A percentile compares a stretch with the other conserved stretches of the same genome.
phyloP scores from a whole-genome alignment of 2,797 vertebrate genomes.

The Mormyrops boulengeri region DNA sequence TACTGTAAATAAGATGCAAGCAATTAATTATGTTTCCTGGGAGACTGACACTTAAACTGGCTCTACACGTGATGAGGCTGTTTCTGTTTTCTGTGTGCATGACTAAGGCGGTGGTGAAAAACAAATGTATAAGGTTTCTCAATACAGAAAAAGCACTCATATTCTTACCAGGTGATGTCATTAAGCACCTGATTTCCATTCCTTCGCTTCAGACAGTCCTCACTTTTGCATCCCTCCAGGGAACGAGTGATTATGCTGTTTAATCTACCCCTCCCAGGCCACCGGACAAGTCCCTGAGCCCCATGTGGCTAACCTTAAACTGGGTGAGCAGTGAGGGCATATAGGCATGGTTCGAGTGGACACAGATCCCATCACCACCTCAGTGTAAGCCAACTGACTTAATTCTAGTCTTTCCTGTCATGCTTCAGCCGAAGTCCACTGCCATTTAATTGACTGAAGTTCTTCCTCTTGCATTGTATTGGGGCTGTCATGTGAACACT shows the following conservation, averaged over 20 bases:
- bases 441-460: background rate
- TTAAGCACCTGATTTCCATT: background rate
- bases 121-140: background rate
- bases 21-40: background rate
- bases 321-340: background rate
- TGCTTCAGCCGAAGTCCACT: background rate
- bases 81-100: background rate
- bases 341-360: background rate
- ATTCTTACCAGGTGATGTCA: background rate
- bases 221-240: background rate
- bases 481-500: background rate
- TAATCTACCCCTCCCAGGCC: background rate
- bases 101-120: background rate
- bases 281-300: background rate
- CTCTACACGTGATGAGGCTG: background rate
- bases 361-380: background rate
- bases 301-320: background rate
- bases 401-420: background rate
- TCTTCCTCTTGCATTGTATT: background rate
- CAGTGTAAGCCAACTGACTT: background rate
- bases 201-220: background rate
- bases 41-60: background rate
- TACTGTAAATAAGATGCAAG: background rate
- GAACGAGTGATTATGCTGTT: slow-evolving; percentile 3
- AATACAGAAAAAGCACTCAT: background rate